phyloP scores from a whole-genome alignment of 2,113 vertebrate genomes.

The Lepisosteus osseus region DNA sequence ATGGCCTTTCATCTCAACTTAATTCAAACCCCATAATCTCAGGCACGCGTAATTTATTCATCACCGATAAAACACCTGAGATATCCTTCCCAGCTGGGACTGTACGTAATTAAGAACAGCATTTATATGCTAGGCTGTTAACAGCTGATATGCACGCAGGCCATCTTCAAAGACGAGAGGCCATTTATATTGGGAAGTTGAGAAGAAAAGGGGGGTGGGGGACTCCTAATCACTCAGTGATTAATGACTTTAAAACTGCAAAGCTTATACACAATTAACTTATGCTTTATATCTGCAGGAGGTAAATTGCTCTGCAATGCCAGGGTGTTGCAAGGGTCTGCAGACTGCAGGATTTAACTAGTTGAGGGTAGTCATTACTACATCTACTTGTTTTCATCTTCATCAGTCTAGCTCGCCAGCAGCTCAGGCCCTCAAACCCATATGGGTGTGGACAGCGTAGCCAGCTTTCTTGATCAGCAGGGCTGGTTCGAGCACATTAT shows the following conservation, averaged over 20 bases:
- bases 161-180: constrained; percentile 15
- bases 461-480: no score
- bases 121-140: neutral
- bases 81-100: neutral
- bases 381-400: no score
- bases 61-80: neutral
- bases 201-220: neutral
- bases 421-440: no score
- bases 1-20: no score
- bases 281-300: constrained; percentile 40
- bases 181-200: constrained; percentile 14
- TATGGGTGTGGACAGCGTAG: no score
- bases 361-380: constrained; percentile 10
- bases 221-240: constrained; percentile 20
- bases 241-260: constrained; percentile 38
- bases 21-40: neutral
- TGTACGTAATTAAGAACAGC: neutral
- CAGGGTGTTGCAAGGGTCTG: constrained; percentile 26
- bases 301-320: constrained; percentile 11
- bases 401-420: no score
- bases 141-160: constrained; percentile 15
- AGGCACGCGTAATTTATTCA: neutral
- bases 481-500: no score
- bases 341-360: constrained; percentile 21
- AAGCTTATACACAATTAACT: constrained; percentile 48